These are phyloP conservation scores for Drosophila micromelanica DNA, from an alignment of 1,140 invertebrate genomes.

Conservation along the genomic window DNA sequence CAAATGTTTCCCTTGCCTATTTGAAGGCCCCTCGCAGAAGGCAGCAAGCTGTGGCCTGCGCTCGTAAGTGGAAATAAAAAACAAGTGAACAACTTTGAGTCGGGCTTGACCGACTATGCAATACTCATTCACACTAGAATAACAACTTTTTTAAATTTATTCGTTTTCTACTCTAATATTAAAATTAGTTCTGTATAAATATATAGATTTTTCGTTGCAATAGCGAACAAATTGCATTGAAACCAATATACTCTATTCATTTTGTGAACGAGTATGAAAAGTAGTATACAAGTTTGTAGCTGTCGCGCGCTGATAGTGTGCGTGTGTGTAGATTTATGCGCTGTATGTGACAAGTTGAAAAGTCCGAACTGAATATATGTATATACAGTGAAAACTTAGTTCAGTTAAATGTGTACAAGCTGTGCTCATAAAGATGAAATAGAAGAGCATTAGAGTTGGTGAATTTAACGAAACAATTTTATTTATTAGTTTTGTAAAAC, in stretches of 20 bases:
- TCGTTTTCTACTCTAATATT: too few species aligned
- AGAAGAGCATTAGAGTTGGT: not conserved
- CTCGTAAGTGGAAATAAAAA: slow-evolving; percentile 42
- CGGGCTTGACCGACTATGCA: too few species aligned
- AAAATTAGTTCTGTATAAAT: too few species aligned
- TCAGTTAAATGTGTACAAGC: slow-evolving; percentile 11
- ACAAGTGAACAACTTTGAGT: not conserved
- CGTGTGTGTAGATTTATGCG: slow-evolving; percentile 64
- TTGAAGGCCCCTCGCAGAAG: slow-evolving; percentile 56
- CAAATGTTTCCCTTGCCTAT: slow-evolving; percentile 73
- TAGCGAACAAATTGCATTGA: too few species aligned
- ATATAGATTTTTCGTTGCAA: too few species aligned
- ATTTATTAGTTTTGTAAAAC: not conserved
- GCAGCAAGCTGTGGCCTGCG: slow-evolving; percentile 26
- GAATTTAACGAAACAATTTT: not conserved
- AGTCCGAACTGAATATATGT: slow-evolving; percentile 42
- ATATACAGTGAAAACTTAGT: slow-evolving; percentile 40
- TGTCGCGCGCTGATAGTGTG: slow-evolving; percentile 56
- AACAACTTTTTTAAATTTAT: too few species aligned
- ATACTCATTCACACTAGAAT: too few species aligned
- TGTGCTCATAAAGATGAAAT: not conserved
- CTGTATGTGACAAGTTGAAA: slow-evolving; percentile 62
- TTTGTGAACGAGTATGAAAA: slow-evolving; percentile 2
- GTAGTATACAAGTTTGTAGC: slow-evolving; percentile 61
- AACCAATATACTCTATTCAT: too few species aligned